Percentiles rank a stretch among this genome's conserved stretches.
These are phyloP conservation scores for Ctena decussata DNA, from an alignment of 2,888 invertebrate genomes.

Conservation along the genomic window DNA sequence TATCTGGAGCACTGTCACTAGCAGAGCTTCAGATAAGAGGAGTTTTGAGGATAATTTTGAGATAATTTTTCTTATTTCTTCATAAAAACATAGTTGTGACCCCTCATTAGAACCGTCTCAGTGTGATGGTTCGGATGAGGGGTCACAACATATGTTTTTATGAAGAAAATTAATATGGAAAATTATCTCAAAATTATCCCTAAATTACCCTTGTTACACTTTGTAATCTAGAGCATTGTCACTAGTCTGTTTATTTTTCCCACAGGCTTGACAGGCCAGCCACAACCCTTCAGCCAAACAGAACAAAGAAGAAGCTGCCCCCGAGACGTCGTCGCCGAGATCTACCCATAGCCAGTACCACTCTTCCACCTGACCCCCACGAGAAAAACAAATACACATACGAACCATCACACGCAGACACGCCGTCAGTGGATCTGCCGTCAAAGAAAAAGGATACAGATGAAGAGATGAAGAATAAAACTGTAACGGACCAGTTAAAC, in stretches of 20 bases:
- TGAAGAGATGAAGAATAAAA: background rate
- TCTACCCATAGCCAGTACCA: background rate
- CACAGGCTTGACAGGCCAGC: constrained; percentile 35
- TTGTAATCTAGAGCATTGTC: too few species aligned
- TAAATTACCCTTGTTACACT: too few species aligned
- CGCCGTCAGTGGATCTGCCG: background rate
- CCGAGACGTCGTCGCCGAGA: background rate
- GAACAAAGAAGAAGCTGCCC: background rate
- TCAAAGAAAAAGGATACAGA: background rate
- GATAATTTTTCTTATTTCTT: too few species aligned
- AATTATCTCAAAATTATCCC: too few species aligned
- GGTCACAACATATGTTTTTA: too few species aligned
- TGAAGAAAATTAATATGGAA: too few species aligned
- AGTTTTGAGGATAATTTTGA: too few species aligned
- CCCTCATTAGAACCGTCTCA: too few species aligned
- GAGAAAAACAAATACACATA: constrained; percentile 48
- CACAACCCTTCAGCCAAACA: constrained; percentile 25
- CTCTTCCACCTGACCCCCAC: constrained; percentile 13
- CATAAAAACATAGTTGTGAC: too few species aligned
- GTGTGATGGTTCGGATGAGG: too few species aligned
- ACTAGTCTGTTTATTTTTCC: background rate
- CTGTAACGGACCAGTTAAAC: background rate
- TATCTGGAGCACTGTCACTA: too few species aligned
- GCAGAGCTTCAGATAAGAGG: too few species aligned
- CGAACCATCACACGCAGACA: background rate